Conservation (phyloP, 2,113 vertebrate species). For the Anoura caudifer region DNA sequence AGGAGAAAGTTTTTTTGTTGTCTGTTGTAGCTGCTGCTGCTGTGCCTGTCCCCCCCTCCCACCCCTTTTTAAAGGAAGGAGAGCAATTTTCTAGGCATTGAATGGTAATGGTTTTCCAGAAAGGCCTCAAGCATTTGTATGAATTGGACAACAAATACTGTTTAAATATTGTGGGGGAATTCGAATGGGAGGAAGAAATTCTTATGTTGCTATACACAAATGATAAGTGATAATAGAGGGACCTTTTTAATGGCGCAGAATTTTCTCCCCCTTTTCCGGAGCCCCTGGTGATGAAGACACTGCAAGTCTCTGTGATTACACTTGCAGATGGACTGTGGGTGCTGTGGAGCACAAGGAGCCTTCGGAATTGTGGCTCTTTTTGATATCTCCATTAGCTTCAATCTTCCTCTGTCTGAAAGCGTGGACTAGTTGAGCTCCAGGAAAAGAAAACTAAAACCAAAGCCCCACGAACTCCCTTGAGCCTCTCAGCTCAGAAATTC, state of each 20-base stretch:
- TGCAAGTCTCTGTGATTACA: neutral
- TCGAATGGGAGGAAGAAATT: constrained; percentile 49
- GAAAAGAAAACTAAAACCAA: neutral
- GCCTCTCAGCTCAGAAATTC: neutral
- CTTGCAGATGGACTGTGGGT: constrained; percentile 45
- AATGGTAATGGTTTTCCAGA: constrained; percentile 69
- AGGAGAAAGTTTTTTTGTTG: constrained; percentile 74
- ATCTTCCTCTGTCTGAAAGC: constrained; percentile 48
- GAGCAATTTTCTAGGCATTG: constrained; percentile 73
- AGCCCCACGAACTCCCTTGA: neutral
- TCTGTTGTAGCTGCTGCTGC: constrained; percentile 42
- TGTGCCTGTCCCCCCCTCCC: neutral
- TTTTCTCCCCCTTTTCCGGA: neutral
- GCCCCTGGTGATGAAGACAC: constrained; percentile 36
- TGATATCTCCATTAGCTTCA: constrained; percentile 67
- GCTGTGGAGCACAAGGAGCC: neutral
- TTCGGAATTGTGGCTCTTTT: constrained; percentile 32
- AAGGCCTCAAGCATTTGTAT: constrained; percentile 74
- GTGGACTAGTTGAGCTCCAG: neutral
- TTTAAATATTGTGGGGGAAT: constrained; percentile 69
- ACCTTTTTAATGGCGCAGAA: constrained; percentile 6
- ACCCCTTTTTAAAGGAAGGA: constrained; percentile 35
- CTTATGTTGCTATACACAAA: constrained; percentile 47
- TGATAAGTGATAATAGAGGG: constrained; percentile 19
- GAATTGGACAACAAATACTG: constrained; percentile 61